phyloP scores from a whole-genome alignment of 1,140 invertebrate species.

The Armadillidium nasatum region DNA sequence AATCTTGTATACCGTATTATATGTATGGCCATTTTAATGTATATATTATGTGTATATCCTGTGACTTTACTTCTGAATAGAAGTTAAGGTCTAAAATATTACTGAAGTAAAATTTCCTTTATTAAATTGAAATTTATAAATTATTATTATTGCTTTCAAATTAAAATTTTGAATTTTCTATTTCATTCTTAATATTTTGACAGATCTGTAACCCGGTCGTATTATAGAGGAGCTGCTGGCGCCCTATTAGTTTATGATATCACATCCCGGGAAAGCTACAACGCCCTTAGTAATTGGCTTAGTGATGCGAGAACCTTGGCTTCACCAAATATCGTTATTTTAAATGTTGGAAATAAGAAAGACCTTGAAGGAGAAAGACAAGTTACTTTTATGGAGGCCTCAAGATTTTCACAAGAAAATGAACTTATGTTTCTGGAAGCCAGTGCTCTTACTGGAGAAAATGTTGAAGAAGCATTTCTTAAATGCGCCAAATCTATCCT shows the following conservation, averaged over 20 bases:
- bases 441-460: slow-evolving; percentile 75
- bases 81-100: too few relatives aligned
- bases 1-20: too few relatives aligned
- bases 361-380: slow-evolving; percentile 71
- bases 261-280: slow-evolving; percentile 74
- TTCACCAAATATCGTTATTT: slow-evolving; percentile 76
- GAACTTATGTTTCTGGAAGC: slow-evolving; percentile 74
- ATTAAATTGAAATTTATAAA: too few relatives aligned
- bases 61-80: too few relatives aligned
- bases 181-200: too few relatives aligned
- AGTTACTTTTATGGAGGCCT: slow-evolving; percentile 75
- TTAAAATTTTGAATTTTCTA: too few relatives aligned
- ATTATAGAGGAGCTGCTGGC: slow-evolving; percentile 75
- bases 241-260: slow-evolving; percentile 75
- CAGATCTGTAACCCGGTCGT: slow-evolving; percentile 71
- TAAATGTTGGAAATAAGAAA: slow-evolving; percentile 77
- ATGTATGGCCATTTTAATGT: too few relatives aligned
- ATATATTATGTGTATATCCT: too few relatives aligned
- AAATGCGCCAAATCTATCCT: slow-evolving; percentile 76
- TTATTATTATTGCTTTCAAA: too few relatives aligned
- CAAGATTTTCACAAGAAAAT: slow-evolving; percentile 52
- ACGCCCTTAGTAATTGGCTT: slow-evolving; percentile 73
- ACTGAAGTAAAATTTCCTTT: too few relatives aligned
- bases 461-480: slow-evolving; percentile 78
- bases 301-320: slow-evolving; percentile 79